phyloP scores from a whole-genome alignment of 2,888 invertebrate species.

The Drosophila formosana region DNA sequence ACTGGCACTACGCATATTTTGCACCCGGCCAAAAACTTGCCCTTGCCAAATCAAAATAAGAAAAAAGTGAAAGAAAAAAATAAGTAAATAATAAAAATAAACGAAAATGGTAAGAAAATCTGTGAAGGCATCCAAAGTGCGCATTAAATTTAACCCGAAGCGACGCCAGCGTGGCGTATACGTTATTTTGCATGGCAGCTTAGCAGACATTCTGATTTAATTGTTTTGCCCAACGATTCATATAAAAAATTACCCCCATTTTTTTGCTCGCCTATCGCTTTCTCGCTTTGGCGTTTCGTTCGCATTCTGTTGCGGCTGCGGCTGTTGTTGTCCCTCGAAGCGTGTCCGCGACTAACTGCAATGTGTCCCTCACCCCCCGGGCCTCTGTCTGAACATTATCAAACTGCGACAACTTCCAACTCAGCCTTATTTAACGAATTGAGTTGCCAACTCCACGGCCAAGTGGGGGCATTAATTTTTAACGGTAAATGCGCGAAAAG shows the following conservation, averaged over 20 bases:
- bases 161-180: slow-evolving; percentile 50
- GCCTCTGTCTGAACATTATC: not conserved
- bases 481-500: slow-evolving; percentile 81
- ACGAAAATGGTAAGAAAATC: slow-evolving; percentile 26
- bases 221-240: slow-evolving; percentile 70
- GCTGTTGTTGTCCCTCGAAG: slow-evolving; percentile 3
- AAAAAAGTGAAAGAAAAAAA: not conserved
- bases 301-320: not conserved
- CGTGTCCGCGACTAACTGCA: slow-evolving; percentile 42
- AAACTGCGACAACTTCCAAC: slow-evolving; percentile 16
- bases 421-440: slow-evolving; percentile 74
- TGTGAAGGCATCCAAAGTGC: slow-evolving; percentile 49
- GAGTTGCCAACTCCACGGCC: slow-evolving; percentile 71
- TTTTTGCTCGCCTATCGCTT: slow-evolving; percentile 15
- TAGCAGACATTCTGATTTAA: slow-evolving; percentile 78
- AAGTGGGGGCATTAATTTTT: slow-evolving; percentile 81
- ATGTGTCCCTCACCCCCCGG: slow-evolving; percentile 18
- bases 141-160: slow-evolving; percentile 43
- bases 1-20: slow-evolving; percentile 53
- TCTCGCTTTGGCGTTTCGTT: not conserved
- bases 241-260: slow-evolving; percentile 55
- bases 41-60: slow-evolving; percentile 12
- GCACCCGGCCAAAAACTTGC: slow-evolving; percentile 8
- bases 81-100: not conserved
- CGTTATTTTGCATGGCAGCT: slow-evolving; percentile 63